Percentiles rank a stretch among this genome's conserved stretches.
These are phyloP conservation scores for Limnodromus scolopaceus DNA, from an alignment of 2,797 vertebrate species.

Conservation along the genomic window DNA sequence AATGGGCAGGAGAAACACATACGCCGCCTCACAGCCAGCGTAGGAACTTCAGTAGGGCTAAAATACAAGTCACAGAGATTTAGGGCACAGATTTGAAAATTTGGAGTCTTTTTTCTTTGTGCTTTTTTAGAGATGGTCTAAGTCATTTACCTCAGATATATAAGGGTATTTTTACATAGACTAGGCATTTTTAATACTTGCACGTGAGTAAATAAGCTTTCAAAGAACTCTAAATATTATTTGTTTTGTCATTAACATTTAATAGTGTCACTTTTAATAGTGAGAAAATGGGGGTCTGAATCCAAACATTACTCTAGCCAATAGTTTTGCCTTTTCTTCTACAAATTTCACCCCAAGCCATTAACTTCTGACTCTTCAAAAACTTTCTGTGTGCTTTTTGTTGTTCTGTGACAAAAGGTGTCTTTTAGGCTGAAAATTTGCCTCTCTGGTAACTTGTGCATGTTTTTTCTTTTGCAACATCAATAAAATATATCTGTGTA, in stretches of 20 bases:
- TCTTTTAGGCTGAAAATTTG: neutral
- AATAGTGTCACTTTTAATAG: neutral
- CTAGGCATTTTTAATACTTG: neutral
- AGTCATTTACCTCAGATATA: neutral
- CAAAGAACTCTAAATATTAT: neutral
- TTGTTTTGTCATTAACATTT: neutral
- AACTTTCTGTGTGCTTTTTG: neutral
- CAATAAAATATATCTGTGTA: neutral
- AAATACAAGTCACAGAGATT: neutral
- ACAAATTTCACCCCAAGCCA: neutral
- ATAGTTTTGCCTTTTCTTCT: neutral
- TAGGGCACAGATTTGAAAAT: neutral
- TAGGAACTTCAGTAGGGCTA: neutral
- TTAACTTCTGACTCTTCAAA: neutral
- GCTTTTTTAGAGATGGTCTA: neutral
- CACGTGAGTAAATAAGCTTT: neutral
- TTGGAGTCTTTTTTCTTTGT: neutral
- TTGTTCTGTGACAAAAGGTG: neutral
- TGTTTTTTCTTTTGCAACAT: neutral
- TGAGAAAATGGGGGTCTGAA: neutral
- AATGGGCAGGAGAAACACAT: neutral
- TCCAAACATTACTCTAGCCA: neutral
- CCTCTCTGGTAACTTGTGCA: neutral
- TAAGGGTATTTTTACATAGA: neutral
- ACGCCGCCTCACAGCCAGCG: accelerated